Conservation (phyloP, 2,888 invertebrate species). For the Eupithecia pulchellata region DNA sequence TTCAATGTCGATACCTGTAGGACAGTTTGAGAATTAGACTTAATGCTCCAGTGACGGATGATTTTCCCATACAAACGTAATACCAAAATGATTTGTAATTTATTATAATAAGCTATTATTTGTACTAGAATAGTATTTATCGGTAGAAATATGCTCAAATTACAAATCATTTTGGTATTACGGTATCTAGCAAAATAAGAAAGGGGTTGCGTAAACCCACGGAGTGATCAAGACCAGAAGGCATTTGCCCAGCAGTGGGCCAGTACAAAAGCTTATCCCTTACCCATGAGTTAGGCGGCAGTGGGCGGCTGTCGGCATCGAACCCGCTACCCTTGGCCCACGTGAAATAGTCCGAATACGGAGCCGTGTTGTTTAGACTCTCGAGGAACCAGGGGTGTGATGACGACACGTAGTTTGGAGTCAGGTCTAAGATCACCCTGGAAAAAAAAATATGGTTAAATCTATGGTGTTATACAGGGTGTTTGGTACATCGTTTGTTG, state of each 20-base stretch:
- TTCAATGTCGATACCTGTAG: constrained; percentile 66
- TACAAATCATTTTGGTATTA: too few relatives aligned
- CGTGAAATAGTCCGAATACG: constrained; percentile 90
- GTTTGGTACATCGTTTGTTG: too few relatives aligned
- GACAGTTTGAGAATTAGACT: background rate
- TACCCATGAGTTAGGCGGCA: constrained; percentile 91
- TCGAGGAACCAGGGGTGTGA: constrained; percentile 90
- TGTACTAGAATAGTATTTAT: too few relatives aligned
- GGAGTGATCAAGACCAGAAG: too few relatives aligned
- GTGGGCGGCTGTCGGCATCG: constrained; percentile 55
- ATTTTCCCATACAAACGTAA: too few relatives aligned
- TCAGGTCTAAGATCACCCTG: constrained; percentile 89
- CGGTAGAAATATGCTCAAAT: too few relatives aligned
- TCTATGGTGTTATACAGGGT: background rate
- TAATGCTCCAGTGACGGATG: too few relatives aligned
- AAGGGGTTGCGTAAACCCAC: too few relatives aligned
- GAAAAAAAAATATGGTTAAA: constrained; percentile 14
- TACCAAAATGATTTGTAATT: too few relatives aligned
- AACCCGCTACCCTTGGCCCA: constrained; percentile 86
- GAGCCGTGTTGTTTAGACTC: constrained; percentile 84
- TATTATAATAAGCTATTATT: too few relatives aligned
- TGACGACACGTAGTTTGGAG: constrained; percentile 89
- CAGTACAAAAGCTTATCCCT: constrained; percentile 42
- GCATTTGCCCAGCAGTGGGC: too few relatives aligned
- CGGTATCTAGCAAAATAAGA: too few relatives aligned